Evolutionary conservation across 2,888 invertebrate species (phyloP), one percentile per base, ranked within the genome.

Genomic region (Sinelater perroti): DNA sequence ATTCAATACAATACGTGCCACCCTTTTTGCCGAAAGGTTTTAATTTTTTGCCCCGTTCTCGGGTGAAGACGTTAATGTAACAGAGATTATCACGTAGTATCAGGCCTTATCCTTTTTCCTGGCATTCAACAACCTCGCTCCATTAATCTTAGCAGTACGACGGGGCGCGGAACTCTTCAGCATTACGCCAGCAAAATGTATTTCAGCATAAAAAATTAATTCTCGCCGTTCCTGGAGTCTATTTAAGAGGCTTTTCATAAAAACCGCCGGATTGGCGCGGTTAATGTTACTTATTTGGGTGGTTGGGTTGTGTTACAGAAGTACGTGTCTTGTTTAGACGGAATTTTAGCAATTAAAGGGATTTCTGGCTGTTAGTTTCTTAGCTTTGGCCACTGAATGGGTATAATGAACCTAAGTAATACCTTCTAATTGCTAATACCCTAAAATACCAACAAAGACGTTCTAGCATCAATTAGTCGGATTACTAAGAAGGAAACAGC

Each of bases 1-100:
- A 40, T 40, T 40, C 13, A 40, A 40, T 14, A 3, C 5, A 40
- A 40, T 24, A 21, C 40, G 40, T 26, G 26, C 21, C 40, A 11
- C 14, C 24, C 24, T 26, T 26, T 40, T 10, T 40, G 13, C 13
- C 13, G 3, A 40, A 14, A 14, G 14, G 11, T 24, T 40, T 21
- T 40, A 21, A 40, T 40, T 40, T 5, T 24, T 24, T 13, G 24
- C 8, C 24, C 24, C 40, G 24, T 40, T 40, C 40, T 26, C n/a
- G n/a, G n/a, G n/a, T n/a, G n/a, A n/a, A n/a, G n/a, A n/a, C n/a
- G n/a, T 24, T 24, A 40, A 6, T 40, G 26, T n/a, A 24, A 5
- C 3, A n/a, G 24, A 24, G 40, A 14, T 7, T n/a, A n/a, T n/a
- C n/a, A n/a, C n/a, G n/a, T n/a, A n/a, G n/a, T n/a, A 20, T 38